Evolutionary conservation across 2,113 vertebrate species (phyloP), one percentile per base, ranked within the genome.

Genomic region (Pygoscelis antarcticus): DNA sequence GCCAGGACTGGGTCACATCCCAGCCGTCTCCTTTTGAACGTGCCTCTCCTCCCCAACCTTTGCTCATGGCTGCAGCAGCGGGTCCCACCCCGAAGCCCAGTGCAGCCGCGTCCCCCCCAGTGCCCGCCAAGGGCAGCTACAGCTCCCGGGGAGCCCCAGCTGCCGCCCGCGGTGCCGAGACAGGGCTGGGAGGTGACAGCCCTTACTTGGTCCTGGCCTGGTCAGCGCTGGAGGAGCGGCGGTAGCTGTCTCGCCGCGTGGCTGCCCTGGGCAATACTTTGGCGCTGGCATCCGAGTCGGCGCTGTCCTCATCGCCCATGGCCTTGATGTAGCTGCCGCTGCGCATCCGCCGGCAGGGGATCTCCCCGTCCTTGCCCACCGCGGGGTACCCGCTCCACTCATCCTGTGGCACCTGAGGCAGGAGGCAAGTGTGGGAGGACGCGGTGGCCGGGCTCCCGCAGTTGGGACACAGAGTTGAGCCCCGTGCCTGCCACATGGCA

Each of bases 311-410:
- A 0, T 99, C 99, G 0, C 99, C 99, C 99, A 99, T 99, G 98
- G 99, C 99, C 98, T 99, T 99, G 98, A 99, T 99, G 98, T 99
- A 99, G 98, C 99, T 99, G 97, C 99, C 99, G 11, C 99, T 99
- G 92, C 99, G 99, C 99, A 99, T 99, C 83, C 99, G 98, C 32
- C 99, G 98, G 95, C 99, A 99, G 1, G 99, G 99, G 81, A 99
- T 99, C 98, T 99, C 99, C 42, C 99, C 99, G 5, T 99, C 99
- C 52, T 98, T 98, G 42, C 98, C 98, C 55, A 95, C 98, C 1
- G 97, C 97, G 1, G 98, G 98, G 91, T 99, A 99, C 29, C 98
- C 98, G 11, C 99, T 99, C 99, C 99, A 99, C 81, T 99, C 99
- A 49, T 99, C 99, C 75, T 99, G 99, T 0, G 99, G 99, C 96